These are phyloP conservation scores for Neoniphon sammara DNA, from an alignment of 2,797 vertebrate species.

Conservation along the genomic window DNA sequence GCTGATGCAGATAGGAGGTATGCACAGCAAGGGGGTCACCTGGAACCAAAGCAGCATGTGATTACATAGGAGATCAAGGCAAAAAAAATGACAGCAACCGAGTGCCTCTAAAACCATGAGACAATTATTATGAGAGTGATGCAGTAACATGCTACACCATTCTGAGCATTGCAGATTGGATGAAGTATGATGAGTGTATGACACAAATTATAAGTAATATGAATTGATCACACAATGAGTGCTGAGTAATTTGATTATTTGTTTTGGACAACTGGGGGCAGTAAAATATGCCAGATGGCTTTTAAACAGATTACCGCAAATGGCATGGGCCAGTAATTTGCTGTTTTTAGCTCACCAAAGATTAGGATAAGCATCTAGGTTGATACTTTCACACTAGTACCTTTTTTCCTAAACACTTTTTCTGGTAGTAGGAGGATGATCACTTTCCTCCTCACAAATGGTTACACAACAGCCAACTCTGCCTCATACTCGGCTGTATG, in stretches of 20 bases:
- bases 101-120: slow-evolving; percentile 3
- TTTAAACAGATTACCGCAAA: slow-evolving; percentile 50
- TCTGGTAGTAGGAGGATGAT: slow-evolving; percentile 52
- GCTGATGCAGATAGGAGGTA: slow-evolving; percentile 24
- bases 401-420: neutral
- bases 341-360: slow-evolving; percentile 32
- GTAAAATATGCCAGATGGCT: slow-evolving; percentile 53
- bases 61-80: slow-evolving; percentile 8
- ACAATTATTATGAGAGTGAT: neutral
- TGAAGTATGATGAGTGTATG: slow-evolving; percentile 3
- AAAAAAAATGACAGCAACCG: no score
- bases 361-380: slow-evolving; percentile 39
- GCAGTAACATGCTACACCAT: neutral
- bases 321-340: neutral
- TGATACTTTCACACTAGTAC: slow-evolving; percentile 7
- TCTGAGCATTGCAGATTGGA: neutral
- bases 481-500: slow-evolving; percentile 44
- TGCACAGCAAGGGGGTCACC: neutral
- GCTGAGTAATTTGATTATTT: slow-evolving; percentile 37
- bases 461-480: slow-evolving; percentile 70
- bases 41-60: neutral
- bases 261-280: slow-evolving; percentile 12
- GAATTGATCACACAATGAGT: slow-evolving; percentile 19
- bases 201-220: slow-evolving; percentile 15
- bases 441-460: slow-evolving; percentile 42